phyloP scores from a whole-genome alignment of 2,113 vertebrate genomes.

The Oostethus manadensis region DNA sequence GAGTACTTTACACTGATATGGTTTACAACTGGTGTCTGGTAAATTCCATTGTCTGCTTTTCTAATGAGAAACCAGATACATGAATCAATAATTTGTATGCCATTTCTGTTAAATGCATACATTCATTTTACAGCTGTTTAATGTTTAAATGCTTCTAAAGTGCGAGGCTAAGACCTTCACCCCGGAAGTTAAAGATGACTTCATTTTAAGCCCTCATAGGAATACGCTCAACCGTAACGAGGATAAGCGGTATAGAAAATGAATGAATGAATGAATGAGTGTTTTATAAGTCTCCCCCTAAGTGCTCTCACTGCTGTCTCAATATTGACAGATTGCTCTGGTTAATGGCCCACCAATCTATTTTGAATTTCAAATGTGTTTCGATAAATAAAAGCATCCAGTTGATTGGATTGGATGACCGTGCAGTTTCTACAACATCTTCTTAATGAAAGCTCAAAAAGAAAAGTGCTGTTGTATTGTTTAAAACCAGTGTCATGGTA shows the following conservation, averaged over 20 bases:
- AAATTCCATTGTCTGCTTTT: not conserved
- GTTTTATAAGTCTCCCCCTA: slow-evolving; percentile 24
- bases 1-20: not conserved
- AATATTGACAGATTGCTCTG: slow-evolving; percentile 29
- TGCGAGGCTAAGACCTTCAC: too few relatives aligned
- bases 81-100: too few relatives aligned
- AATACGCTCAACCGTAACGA: slow-evolving; percentile 10
- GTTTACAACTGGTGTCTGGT: not conserved
- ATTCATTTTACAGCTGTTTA: not conserved
- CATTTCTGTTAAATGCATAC: too few relatives aligned
- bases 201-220: slow-evolving; percentile 16
- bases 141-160: not conserved
- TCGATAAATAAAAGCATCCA: slow-evolving; percentile 27
- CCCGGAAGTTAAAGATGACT: slow-evolving; percentile 14
- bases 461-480: slow-evolving; percentile 3
- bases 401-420: slow-evolving; percentile 17
- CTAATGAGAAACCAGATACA: too few relatives aligned
- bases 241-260: too few relatives aligned
- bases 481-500: not conserved
- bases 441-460: not conserved
- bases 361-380: slow-evolving; percentile 39
- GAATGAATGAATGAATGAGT: too few relatives aligned
- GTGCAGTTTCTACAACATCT: slow-evolving; percentile 8
- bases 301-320: slow-evolving; percentile 36
- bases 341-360: slow-evolving; percentile 12